These are phyloP conservation scores for Sardinella longiceps DNA, from an alignment of 2,797 vertebrate genomes.

Conservation along the genomic window DNA sequence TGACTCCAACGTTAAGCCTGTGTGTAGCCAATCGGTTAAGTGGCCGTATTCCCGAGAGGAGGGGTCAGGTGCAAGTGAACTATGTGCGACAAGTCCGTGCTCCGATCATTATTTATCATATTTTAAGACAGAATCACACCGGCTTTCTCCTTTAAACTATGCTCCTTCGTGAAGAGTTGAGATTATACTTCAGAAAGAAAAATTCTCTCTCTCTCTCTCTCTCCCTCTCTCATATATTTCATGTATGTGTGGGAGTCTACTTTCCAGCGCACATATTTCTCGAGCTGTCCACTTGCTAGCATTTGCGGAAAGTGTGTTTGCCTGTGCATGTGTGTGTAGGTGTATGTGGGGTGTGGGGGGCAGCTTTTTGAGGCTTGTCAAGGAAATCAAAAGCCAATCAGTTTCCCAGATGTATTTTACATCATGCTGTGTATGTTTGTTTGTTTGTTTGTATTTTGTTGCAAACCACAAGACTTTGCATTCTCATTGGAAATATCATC, in stretches of 20 bases:
- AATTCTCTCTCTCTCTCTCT: no score
- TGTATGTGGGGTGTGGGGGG: neutral
- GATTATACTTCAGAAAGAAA: neutral
- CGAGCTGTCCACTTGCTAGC: neutral
- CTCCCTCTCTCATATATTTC: no score
- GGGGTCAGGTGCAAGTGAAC: no score
- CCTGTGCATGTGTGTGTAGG: no score
- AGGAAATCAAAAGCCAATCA: conserved; percentile 50
- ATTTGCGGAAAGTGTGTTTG: neutral
- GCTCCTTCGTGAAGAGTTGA: neutral
- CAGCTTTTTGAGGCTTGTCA: conserved; percentile 40
- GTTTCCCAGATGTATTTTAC: conserved; percentile 38
- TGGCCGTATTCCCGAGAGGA: no score
- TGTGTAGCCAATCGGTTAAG: no score
- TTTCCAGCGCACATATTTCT: neutral
- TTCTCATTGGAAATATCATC: conserved; percentile 72
- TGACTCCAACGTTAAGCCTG: no score
- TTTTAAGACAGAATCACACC: no score
- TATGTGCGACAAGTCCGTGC: no score
- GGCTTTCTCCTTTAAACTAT: no score
- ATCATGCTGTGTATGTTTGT: conserved; percentile 39
- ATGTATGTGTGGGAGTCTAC: neutral
- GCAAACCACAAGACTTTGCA: conserved; percentile 64
- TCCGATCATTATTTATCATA: no score
- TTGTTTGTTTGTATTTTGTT: conserved; percentile 56